Percentiles rank a stretch among this genome's conserved stretches.
These are phyloP conservation scores for Protula sp. DNA, from an alignment of 2,888 invertebrate species.

Conservation along the genomic window DNA sequence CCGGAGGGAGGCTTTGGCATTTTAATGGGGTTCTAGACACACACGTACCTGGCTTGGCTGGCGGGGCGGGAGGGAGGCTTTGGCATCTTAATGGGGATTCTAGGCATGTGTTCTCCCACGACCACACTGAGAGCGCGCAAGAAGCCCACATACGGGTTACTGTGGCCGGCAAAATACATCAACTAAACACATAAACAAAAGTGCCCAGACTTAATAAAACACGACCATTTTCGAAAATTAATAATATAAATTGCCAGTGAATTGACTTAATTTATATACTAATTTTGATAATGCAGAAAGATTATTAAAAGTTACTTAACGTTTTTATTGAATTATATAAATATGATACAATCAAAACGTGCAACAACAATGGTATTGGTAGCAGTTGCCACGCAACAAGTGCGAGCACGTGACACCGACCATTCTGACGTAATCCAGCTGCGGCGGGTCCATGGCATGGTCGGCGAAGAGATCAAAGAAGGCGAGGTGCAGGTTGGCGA, in stretches of 20 bases:
- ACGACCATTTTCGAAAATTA: too few relatives aligned
- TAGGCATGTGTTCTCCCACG: slow-evolving; percentile 40
- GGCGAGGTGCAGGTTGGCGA: slow-evolving; percentile 36
- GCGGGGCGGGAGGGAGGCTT: slow-evolving; percentile 9
- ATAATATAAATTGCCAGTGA: too few relatives aligned
- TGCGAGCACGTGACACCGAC: too few relatives aligned
- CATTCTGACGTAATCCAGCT: slow-evolving; percentile 47
- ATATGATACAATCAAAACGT: too few relatives aligned
- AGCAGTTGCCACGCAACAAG: too few relatives aligned
- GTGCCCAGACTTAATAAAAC: too few relatives aligned
- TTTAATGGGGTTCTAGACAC: slow-evolving; percentile 28
- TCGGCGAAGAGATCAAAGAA: slow-evolving; percentile 51
- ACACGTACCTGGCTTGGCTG: slow-evolving; percentile 26
- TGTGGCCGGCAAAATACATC: slow-evolving; percentile 46
- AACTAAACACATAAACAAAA: slow-evolving; percentile 33
- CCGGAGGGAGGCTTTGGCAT: too few relatives aligned
- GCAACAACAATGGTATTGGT: too few relatives aligned
- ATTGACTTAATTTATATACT: too few relatives aligned
- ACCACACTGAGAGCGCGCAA: slow-evolving; percentile 50
- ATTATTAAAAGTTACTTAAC: too few relatives aligned
- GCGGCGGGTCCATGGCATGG: slow-evolving; percentile 30
- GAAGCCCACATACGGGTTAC: slow-evolving; percentile 47
- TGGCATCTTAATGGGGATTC: slow-evolving; percentile 7
- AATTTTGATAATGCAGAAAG: too few relatives aligned
- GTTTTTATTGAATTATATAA: too few relatives aligned